Evolutionary conservation across 2,113 vertebrate species (phyloP), one percentile per base, ranked within the genome.

Genomic region (Gadus chalcogrammus): DNA sequence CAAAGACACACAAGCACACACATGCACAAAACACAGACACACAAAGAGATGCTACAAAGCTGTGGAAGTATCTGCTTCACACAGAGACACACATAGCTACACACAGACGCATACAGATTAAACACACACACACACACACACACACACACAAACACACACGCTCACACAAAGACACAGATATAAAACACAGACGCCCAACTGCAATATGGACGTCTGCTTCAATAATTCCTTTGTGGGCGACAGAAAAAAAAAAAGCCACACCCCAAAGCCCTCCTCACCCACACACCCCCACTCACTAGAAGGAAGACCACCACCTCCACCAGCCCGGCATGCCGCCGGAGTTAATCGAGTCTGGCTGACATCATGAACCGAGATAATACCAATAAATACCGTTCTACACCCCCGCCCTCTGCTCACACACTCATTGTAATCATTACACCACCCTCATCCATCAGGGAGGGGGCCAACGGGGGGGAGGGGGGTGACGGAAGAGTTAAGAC

Each of bases 331-430:
- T 82, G 81, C 77, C 81, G 65, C 75, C 81, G 82, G 84, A 88
- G 85, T 83, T 89, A 84, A 88, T 88, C 74, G 79, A 86, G 84
- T 88, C 82, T 73, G 76, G 75, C 80, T 86, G 88, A 88, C 88
- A 87, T 86, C 75, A 78, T 84, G 85, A 88, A 90, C 88, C 79
- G 72, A 85, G 84, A 87, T 90, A 85, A 88, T 88, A 79, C 77
- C 82, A 78, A 84, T 85, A 87, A 88, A 90, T 81, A 85, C 80
- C 75, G 31, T 35, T 35, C 4, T 35, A 35, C 31, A 35, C 31
- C 31, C 31, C 31, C 76, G 83, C 79, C 64, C 75, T 70, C 77
- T 64, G 22, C 73, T 80, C 81, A 71, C 56, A 35, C 31, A 35
- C 31, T 35, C 31, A 35, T 35, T 7, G 31, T 35, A 8, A 84